Evolutionary conservation across 2,888 invertebrate genomes (phyloP), one percentile per base, ranked within the genome.

Genomic region (Drosophila austrosaltans): DNA sequence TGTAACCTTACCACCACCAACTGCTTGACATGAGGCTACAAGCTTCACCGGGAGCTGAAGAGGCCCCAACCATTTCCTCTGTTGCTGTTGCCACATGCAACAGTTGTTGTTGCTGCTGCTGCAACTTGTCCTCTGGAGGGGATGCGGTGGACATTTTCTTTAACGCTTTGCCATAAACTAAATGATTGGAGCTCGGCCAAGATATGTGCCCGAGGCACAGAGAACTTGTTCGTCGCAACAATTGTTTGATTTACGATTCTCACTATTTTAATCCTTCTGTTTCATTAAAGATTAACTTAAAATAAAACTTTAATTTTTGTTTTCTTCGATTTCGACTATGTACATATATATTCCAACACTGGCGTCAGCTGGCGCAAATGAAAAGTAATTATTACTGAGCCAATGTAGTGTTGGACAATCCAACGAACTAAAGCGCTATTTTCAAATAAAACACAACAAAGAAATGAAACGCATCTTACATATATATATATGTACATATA

Each of bases 1-100:
- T 25, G 4, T 48, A 25, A 10, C 8, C 48, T 48, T 48, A 48
- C 48, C 48, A 48, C 48, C 48, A 48, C 48, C 48, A 48, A 48
- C 48, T 48, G 10, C 36, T 36, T 3, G 36, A 1, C 36, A 10
- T 36, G 16, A 48, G 48, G 48, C 48, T 4, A 48, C 48, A 10
- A 25, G 48, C 48, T 48, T 48, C 10, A 12, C 48, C 48, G 1
- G 36, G 36, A 8, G 36, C 36, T 36, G 36, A 36, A 36, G 36
- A 36, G 36, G 36, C 8, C 8, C 3, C 36, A 7, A 36, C 36
- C 36, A 36, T 36, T 36, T 36, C 36, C 8, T 36, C 36, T 36
- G 36, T 8, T 36, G 8, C 36, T 36, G 36, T 36, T 36, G 36
- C 36, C 36, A 36, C 36, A 36, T 36, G 36, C 36, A 36, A 36